Evolutionary conservation across 1,140 invertebrate genomes (phyloP).

Genomic region (Nixonia krombeini): DNA sequence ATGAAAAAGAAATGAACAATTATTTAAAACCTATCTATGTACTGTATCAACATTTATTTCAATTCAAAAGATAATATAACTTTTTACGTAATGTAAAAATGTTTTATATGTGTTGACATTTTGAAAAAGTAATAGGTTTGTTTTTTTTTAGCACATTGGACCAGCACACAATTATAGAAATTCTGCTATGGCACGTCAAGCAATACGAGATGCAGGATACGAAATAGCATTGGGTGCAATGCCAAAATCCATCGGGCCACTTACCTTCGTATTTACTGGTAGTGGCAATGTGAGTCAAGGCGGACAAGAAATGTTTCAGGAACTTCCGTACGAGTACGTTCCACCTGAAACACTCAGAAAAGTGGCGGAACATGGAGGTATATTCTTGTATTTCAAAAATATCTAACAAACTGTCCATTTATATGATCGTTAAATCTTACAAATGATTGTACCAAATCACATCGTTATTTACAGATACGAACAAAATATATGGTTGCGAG

Average conservation of each 20-base stretch:
- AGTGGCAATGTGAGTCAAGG: conserved; percentile 89
- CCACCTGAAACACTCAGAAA: conserved; percentile 94
- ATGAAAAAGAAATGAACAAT: too few relatives aligned
- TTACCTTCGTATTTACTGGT: conserved; percentile 98
- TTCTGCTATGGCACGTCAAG: conserved; percentile 97
- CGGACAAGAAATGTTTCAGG: conserved; percentile 98
- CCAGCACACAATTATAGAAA: conserved; percentile 98
- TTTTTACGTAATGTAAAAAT: too few relatives aligned
- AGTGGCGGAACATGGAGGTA: conserved; percentile 96
- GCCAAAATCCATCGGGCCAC: conserved; percentile 97
- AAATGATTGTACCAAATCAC: conserved; percentile 2
- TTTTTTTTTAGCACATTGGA: conserved; percentile 87
- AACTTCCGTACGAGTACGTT: conserved; percentile 98
- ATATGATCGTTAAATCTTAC: too few relatives aligned
- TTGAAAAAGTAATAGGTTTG: too few relatives aligned
- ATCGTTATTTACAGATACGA: conserved; percentile 77
- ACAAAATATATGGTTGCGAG: conserved; percentile 96
- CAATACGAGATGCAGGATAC: conserved; percentile 97
- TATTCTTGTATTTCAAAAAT: conserved; percentile 41
- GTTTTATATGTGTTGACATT: too few relatives aligned
- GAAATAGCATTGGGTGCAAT: conserved; percentile 97
- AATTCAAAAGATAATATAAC: too few relatives aligned
- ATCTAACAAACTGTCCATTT: too few relatives aligned
- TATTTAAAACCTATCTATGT: too few relatives aligned
- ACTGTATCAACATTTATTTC: too few relatives aligned